Conservation (phyloP, 2,888 invertebrate genomes). For the Drosophila melanosoma region DNA sequence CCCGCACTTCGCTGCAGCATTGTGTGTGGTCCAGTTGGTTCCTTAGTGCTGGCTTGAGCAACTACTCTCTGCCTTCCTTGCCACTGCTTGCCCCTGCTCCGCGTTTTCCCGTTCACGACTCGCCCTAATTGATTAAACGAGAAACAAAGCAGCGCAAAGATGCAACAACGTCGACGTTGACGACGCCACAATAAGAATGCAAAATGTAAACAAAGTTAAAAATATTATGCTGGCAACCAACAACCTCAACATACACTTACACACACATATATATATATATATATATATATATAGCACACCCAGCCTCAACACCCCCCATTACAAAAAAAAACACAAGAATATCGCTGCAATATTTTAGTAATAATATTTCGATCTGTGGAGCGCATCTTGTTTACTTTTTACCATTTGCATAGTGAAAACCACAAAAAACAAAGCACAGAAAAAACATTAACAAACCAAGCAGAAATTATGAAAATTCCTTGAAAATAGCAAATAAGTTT, state of each 20-base stretch:
- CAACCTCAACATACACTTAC: slow-evolving; percentile 22
- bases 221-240: slow-evolving; percentile 66
- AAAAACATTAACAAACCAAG: slow-evolving; percentile 58
- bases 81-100: neutral
- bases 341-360: slow-evolving; percentile 51
- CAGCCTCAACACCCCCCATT: slow-evolving; percentile 17
- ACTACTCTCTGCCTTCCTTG: neutral
- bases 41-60: slow-evolving; percentile 18
- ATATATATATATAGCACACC: neutral
- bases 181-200: slow-evolving; percentile 80
- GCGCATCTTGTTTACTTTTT: slow-evolving; percentile 70
- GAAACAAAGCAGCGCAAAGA: slow-evolving; percentile 61
- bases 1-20: slow-evolving; percentile 60
- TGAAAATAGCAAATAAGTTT: slow-evolving; percentile 81
- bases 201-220: slow-evolving; percentile 80
- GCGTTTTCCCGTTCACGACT: slow-evolving; percentile 29
- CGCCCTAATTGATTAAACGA: slow-evolving; percentile 75
- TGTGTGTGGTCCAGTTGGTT: slow-evolving; percentile 64
- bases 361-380: slow-evolving; percentile 49
- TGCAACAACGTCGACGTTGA: slow-evolving; percentile 46
- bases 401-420: slow-evolving; percentile 64
- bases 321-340: slow-evolving; percentile 21
- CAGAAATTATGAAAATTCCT: slow-evolving; percentile 80
- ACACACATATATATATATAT: slow-evolving; percentile 3
- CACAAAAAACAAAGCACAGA: slow-evolving; percentile 47